A percentile compares a stretch with the other conserved stretches of the same genome.
Evolutionary conservation across 2,113 vertebrate genomes (phyloP).

Genomic region (Phrynosoma blainvillii): DNA sequence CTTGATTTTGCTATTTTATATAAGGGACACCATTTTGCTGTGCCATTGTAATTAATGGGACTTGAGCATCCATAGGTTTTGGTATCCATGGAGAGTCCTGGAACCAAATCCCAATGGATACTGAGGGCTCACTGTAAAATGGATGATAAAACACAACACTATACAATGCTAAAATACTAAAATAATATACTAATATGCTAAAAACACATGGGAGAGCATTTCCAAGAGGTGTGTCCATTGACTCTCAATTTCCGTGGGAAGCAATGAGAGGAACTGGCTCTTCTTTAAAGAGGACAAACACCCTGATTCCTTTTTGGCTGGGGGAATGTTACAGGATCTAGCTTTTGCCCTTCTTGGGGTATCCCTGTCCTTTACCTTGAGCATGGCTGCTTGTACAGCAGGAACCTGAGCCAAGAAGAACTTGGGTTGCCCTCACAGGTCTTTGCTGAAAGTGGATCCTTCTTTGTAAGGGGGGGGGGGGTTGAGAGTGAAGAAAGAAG

Average conservation of each 20-base stretch:
- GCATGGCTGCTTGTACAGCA: neutral
- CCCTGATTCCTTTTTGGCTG: neutral
- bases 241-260: neutral
- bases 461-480: neutral
- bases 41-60: no score
- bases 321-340: no score
- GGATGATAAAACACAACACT: no score
- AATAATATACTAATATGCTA: no score
- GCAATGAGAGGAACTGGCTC: no score
- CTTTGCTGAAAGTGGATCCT: neutral
- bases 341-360: neutral
- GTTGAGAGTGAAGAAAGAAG: neutral
- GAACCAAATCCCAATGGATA: no score
- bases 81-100: no score
- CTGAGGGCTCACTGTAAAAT: no score
- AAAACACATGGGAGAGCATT: neutral
- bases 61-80: no score
- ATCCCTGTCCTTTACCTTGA: neutral
- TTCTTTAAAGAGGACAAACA: neutral
- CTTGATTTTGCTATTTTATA: no score
- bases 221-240: neutral
- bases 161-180: no score
- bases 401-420: constrained; percentile 8
- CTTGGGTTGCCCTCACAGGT: neutral
- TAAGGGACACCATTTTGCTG: no score